Evolutionary conservation across 2,888 invertebrate species (phyloP).

Genomic region (Acleris cristana): DNA sequence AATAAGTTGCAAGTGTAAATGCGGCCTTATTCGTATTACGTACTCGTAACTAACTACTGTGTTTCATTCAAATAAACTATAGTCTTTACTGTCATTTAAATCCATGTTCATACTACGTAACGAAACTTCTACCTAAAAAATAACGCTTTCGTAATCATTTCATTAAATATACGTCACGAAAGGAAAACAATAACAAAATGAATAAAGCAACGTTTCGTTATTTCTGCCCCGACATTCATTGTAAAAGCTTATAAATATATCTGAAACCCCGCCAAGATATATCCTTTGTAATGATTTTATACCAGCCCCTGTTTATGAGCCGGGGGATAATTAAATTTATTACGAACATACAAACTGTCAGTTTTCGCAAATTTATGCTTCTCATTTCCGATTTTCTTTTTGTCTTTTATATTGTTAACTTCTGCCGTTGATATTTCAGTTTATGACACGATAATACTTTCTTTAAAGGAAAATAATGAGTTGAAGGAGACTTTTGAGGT

Average conservation of each 20-base stretch:
- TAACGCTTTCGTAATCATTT: no score
- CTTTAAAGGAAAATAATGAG: constrained; percentile 15
- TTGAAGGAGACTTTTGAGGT: not conserved
- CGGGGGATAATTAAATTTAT: constrained; percentile 72
- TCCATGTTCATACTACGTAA: no score
- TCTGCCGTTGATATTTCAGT: constrained; percentile 24
- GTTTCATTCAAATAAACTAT: no score
- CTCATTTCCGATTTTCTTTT: constrained; percentile 66
- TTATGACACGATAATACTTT: constrained; percentile 12
- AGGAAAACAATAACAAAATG: no score
- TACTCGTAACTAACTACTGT: no score
- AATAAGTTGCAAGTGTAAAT: no score
- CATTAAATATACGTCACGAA: no score
- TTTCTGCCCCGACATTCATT: no score
- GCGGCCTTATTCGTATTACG: no score
- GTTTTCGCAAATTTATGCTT: constrained; percentile 60
- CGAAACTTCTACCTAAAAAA: no score
- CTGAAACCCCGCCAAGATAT: constrained; percentile 29
- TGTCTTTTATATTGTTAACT: constrained; percentile 44
- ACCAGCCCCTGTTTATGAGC: constrained; percentile 50
- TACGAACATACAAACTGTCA: constrained; percentile 62
- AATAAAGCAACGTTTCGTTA: no score
- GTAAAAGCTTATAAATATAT: constrained; percentile 5
- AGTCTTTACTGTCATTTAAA: no score
- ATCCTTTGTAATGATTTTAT: constrained; percentile 32